phyloP scores from a whole-genome alignment of 2,888 invertebrate species.

The Pheosia tremula region DNA sequence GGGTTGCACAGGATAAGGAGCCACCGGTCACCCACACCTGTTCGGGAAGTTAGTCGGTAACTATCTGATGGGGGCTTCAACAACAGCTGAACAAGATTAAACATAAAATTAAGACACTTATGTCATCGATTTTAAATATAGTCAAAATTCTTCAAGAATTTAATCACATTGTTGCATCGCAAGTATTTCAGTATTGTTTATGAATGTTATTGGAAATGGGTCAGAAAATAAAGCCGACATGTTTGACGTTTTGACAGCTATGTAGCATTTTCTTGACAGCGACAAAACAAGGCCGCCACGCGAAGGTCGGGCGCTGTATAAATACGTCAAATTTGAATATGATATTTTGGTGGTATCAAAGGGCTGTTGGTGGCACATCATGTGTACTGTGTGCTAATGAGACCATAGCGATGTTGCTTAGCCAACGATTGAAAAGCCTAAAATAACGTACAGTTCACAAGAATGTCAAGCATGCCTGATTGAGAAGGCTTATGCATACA shows the following conservation, averaged over 20 bases:
- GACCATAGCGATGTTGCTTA: not conserved
- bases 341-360: not conserved
- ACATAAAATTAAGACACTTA: constrained; percentile 19
- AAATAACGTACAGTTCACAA: not conserved
- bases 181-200: constrained; percentile 1
- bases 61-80: constrained; percentile 40
- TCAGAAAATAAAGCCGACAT: constrained; percentile 22
- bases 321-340: constrained; percentile 31
- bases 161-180: constrained; percentile 9
- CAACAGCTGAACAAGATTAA: constrained; percentile 35
- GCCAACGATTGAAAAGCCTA: not conserved
- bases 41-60: constrained; percentile 36
- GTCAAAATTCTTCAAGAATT: constrained; percentile 20
- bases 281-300: constrained; percentile 41
- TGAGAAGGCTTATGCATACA: not conserved
- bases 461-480: not conserved
- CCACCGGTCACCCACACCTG: constrained; percentile 38
- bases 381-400: not conserved
- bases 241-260: constrained; percentile 34
- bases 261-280: constrained; percentile 43
- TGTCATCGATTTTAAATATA: constrained; percentile 17
- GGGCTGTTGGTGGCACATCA: not conserved
- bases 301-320: constrained; percentile 30
- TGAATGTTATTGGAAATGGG: constrained; percentile 14
- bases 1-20: constrained; percentile 38